Percentiles rank a stretch among this genome's conserved stretches.
phyloP scores from a whole-genome alignment of 2,888 invertebrate genomes.

The Lydus trimaculatus region DNA sequence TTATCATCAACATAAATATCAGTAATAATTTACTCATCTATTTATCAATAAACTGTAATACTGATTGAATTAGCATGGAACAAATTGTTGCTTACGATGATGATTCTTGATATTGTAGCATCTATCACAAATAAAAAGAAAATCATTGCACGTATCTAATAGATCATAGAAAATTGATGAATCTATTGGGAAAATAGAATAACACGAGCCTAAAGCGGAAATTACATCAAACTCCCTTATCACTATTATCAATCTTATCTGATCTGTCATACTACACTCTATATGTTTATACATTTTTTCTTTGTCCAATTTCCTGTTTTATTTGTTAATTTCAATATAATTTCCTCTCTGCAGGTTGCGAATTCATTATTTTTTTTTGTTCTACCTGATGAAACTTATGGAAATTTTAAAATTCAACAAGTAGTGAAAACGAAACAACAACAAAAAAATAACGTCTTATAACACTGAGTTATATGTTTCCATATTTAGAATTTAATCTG shows the following conservation, averaged over 20 bases:
- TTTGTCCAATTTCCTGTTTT: neutral
- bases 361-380: neutral
- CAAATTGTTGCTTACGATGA: too few relatives aligned
- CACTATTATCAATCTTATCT: constrained; percentile 8
- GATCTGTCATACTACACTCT: neutral
- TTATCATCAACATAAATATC: too few relatives aligned
- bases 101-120: too few relatives aligned
- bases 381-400: neutral
- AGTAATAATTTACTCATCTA: too few relatives aligned
- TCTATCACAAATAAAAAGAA: neutral
- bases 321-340: neutral
- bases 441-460: neutral
- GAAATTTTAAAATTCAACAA: neutral
- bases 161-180: neutral
- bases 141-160: neutral
- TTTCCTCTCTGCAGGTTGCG: neutral
- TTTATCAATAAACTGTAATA: too few relatives aligned
- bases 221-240: neutral
- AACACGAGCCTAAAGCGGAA: neutral
- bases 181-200: neutral
- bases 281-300: neutral
- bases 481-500: constrained; percentile 20
- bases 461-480: neutral
- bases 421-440: neutral
- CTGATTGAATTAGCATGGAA: too few relatives aligned